These are phyloP conservation scores for Sebastes baramenuke DNA, from an alignment of 2,797 vertebrate species.

Conservation along the genomic window DNA sequence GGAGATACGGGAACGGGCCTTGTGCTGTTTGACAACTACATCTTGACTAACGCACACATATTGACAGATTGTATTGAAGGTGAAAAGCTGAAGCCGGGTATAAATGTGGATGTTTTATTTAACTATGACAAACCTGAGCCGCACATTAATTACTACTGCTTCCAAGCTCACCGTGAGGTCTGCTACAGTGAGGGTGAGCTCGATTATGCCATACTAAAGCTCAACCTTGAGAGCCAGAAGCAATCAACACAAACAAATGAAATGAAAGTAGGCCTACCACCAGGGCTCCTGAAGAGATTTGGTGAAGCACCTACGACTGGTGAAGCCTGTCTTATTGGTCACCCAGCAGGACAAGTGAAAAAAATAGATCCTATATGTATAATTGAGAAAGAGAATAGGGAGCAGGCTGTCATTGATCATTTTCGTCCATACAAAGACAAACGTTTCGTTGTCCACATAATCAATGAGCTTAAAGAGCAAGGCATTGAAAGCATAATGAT, in stretches of 20 bases:
- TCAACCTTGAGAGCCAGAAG: background rate
- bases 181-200: background rate
- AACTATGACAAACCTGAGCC: too few relatives aligned
- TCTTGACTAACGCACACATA: too few relatives aligned
- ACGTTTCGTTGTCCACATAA: fast-evolving
- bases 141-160: too few relatives aligned
- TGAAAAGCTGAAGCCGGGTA: too few relatives aligned
- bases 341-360: constrained; percentile 18
- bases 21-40: too few relatives aligned
- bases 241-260: background rate
- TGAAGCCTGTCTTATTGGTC: constrained; percentile 44
- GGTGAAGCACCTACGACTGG: background rate
- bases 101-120: too few relatives aligned
- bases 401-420: fast-evolving
- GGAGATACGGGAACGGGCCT: too few relatives aligned
- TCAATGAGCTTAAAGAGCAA: fast-evolving
- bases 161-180: too few relatives aligned
- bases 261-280: background rate
- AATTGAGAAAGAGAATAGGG: background rate
- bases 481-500: background rate
- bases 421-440: fast-evolving
- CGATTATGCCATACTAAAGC: constrained; percentile 15
- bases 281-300: constrained; percentile 39
- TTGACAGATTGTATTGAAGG: too few relatives aligned
- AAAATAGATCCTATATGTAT: constrained; percentile 27